These are phyloP conservation scores for Echinometra lucunter DNA, from an alignment of 53 echinoderm and acorn worm genomes.

Conservation along the genomic window DNA sequence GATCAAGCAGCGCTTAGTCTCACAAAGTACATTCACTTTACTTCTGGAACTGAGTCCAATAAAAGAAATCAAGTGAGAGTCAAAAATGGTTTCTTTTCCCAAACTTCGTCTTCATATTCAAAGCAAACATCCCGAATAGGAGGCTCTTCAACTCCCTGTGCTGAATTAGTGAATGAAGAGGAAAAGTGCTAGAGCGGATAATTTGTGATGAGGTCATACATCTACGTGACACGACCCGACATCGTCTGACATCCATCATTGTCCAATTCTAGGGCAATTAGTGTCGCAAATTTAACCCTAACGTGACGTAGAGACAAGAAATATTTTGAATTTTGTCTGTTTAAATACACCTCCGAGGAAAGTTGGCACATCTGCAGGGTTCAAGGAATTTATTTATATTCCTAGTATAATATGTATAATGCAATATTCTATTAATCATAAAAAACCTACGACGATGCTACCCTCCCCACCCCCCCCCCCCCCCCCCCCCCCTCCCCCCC, in stretches of 20 bases:
- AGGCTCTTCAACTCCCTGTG: neutral
- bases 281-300: neutral
- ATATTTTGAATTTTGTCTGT: neutral
- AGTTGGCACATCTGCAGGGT: neutral
- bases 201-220: constrained; percentile 14
- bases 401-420: too few species aligned
- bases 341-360: neutral
- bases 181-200: neutral
- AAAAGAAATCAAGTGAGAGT: neutral
- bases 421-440: too few species aligned
- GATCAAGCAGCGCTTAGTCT: neutral
- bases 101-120: neutral
- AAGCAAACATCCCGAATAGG: neutral
- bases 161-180: neutral
- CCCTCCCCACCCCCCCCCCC: too few species aligned
- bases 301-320: neutral
- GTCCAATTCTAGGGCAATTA: neutral
- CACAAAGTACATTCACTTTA: neutral
- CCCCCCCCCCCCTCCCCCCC: too few species aligned
- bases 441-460: too few species aligned
- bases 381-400: neutral
- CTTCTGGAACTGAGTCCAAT: neutral
- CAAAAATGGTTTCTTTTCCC: neutral
- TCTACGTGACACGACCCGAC: neutral
- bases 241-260: constrained; percentile 16